phyloP scores from a whole-genome alignment of 53 echinoderm and acorn worm species.

The Echinometra lucunter region DNA sequence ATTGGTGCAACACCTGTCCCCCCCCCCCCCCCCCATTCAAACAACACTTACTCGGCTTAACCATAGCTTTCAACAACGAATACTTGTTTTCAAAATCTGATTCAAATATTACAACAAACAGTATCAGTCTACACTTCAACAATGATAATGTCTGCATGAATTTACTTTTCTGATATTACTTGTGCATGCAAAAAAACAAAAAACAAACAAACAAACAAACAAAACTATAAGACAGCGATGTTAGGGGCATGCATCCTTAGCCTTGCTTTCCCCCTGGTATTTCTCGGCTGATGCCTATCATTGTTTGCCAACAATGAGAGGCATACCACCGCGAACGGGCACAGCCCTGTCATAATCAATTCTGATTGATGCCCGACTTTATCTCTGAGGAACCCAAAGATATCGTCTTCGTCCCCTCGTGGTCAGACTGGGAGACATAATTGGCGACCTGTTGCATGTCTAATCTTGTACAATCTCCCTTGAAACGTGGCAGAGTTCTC shows the following conservation, averaged over 20 bases:
- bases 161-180: background rate
- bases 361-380: background rate
- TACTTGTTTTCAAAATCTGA: too few relatives aligned
- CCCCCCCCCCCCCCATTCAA: too few relatives aligned
- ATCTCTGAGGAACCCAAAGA: background rate
- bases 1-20: too few relatives aligned
- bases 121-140: background rate
- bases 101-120: background rate
- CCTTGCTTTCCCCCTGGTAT: background rate
- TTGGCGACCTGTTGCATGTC: conserved; percentile 39
- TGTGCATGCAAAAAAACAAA: background rate
- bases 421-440: background rate
- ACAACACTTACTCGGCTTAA: too few relatives aligned
- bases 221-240: background rate
- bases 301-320: background rate
- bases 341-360: conserved; percentile 31
- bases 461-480: background rate
- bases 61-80: too few relatives aligned
- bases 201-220: too few relatives aligned
- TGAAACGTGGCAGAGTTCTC: background rate
- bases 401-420: conserved; percentile 27
- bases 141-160: background rate
- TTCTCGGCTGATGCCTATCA: background rate
- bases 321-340: background rate
- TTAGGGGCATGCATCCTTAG: background rate